Conservation (phyloP, 2,113 vertebrate species). For the Butastur rufipennis region DNA sequence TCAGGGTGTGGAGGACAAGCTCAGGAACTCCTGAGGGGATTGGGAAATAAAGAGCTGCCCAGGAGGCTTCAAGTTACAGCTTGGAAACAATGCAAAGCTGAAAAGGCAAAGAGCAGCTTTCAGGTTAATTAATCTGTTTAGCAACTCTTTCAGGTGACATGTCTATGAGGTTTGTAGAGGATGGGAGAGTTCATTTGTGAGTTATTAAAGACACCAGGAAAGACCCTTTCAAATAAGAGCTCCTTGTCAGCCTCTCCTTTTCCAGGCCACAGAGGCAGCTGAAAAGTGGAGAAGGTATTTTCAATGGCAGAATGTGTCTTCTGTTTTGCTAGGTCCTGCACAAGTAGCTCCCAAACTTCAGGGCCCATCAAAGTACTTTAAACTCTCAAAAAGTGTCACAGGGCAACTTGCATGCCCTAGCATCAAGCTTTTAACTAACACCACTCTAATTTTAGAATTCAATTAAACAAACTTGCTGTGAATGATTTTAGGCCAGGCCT, state of each 20-base stretch:
- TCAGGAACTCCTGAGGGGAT: not conserved
- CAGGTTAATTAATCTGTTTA: not conserved
- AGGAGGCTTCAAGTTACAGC: not conserved
- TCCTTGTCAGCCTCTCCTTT: not conserved
- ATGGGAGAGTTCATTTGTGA: not conserved
- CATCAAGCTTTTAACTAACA: not conserved
- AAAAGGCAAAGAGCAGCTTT: not conserved
- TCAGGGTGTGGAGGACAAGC: not conserved
- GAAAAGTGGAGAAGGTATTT: not conserved
- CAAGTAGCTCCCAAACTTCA: not conserved
- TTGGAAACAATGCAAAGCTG: not conserved
- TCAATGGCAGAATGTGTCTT: not conserved
- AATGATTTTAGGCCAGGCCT: not conserved
- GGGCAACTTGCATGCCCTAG: not conserved
- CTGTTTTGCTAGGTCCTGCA: not conserved
- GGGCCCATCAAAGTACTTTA: not conserved
- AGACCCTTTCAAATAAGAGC: not conserved
- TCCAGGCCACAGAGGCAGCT: not conserved
- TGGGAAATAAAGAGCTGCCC: not conserved
- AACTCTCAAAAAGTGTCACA: not conserved
- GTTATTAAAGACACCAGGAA: not conserved
- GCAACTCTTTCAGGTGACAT: not conserved
- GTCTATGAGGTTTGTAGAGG: not conserved
- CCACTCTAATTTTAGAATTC: not conserved
- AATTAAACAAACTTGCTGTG: not conserved